phyloP scores from a whole-genome alignment of 1,140 invertebrate species.

The Spodoptera frugiperda region DNA sequence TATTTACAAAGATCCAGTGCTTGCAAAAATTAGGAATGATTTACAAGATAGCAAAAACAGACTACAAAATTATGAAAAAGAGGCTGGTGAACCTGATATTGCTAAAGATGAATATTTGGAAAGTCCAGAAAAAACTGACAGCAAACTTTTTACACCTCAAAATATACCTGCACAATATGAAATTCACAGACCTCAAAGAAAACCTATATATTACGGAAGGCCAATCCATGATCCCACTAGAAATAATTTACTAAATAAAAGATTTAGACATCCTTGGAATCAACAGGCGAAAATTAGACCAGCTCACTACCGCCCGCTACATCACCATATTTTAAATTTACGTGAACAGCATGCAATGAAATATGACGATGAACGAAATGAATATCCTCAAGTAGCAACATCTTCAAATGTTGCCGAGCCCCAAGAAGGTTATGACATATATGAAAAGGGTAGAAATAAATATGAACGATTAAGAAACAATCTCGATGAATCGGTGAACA shows the following conservation, averaged over 20 bases:
- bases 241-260: conserved; percentile 72
- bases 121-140: conserved; percentile 68
- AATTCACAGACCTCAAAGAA: conserved; percentile 73
- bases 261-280: conserved; percentile 80
- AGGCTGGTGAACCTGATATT: conserved; percentile 68
- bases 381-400: conserved; percentile 77
- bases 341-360: conserved; percentile 79
- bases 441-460: conserved; percentile 77
- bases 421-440: conserved; percentile 82
- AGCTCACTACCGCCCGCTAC: conserved; percentile 75
- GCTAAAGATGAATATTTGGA: conserved; percentile 72
- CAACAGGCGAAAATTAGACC: conserved; percentile 80
- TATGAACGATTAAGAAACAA: conserved; percentile 73
- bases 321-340: conserved; percentile 74
- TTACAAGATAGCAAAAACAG: conserved; percentile 72
- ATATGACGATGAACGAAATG: conserved; percentile 79
- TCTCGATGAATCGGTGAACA: conserved; percentile 78
- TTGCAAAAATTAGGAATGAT: conserved; percentile 78
- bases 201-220: conserved; percentile 75
- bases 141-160: conserved; percentile 72
- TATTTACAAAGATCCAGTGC: conserved; percentile 78
- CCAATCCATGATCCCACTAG: conserved; percentile 59
- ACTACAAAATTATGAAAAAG: conserved; percentile 77
- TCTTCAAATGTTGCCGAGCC: conserved; percentile 64
- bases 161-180: conserved; percentile 75